Conservation (phyloP, 2,888 invertebrate genomes). For the Galerucella nymphaeae region DNA sequence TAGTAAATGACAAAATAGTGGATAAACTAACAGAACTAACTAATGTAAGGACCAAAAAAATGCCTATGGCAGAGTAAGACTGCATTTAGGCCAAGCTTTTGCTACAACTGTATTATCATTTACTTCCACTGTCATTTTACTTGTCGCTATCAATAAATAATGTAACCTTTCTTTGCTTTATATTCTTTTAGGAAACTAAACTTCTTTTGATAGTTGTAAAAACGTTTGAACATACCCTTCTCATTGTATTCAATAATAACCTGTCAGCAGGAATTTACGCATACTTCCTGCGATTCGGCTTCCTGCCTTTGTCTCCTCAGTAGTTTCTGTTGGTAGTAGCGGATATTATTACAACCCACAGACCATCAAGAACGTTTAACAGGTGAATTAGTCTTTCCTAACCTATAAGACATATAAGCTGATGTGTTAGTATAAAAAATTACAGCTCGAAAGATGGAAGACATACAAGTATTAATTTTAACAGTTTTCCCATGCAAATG, state of each 20-base stretch:
- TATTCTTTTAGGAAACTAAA: neutral
- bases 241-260: conserved; percentile 18
- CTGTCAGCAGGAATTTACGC: conserved; percentile 26
- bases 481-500: no score
- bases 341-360: conserved; percentile 16
- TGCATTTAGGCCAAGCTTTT: no score
- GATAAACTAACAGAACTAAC: no score
- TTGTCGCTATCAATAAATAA: no score
- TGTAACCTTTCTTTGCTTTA: neutral
- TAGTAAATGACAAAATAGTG: no score
- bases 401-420: neutral
- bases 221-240: conserved; percentile 21
- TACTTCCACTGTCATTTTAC: no score
- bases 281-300: conserved; percentile 31
- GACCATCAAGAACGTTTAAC: conserved; percentile 11
- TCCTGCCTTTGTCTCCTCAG: conserved; percentile 33
- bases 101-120: no score
- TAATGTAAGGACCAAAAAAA: no score
- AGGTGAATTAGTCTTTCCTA: conserved; percentile 16
- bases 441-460: no score
- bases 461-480: no score
- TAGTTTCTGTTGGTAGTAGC: conserved; percentile 11
- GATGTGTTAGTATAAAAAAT: neutral
- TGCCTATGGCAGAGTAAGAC: no score
- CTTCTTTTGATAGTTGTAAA: neutral